Conservation (phyloP, 2,888 invertebrate species). For the Vanessa cardui region DNA sequence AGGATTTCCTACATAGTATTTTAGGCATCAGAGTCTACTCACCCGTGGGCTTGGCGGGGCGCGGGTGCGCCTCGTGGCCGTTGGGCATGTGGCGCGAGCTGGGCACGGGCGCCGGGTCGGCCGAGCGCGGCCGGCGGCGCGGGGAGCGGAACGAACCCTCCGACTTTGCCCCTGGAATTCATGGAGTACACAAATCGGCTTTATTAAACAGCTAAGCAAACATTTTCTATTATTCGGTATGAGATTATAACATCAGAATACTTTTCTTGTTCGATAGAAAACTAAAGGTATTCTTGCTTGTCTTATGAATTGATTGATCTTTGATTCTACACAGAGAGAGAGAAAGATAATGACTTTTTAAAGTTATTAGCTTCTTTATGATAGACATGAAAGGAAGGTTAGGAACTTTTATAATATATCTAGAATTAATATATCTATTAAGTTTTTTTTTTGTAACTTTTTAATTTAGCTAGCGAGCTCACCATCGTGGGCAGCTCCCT, state of each 20-base stretch:
- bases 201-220: no score
- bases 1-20: background rate
- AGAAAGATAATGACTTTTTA: no score
- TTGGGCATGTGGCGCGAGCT: constrained; percentile 62
- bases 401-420: no score
- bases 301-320: background rate
- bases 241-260: no score
- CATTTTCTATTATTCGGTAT: no score
- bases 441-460: background rate
- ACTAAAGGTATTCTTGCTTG: background rate
- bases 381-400: no score
- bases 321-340: no score
- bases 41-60: constrained; percentile 87
- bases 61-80: constrained; percentile 84
- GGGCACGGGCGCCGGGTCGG: constrained; percentile 74
- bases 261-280: no score
- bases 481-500: constrained; percentile 79
- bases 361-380: no score
- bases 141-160: constrained; percentile 86
- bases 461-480: constrained; percentile 26
- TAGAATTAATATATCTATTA: no score
- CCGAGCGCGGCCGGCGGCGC: constrained; percentile 88
- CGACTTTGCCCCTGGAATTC: constrained; percentile 58
- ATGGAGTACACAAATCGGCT: no score
- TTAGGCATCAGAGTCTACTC: constrained; percentile 35